Percentiles rank a stretch among this genome's conserved stretches.
Evolutionary conservation across 2,888 invertebrate species (phyloP).

Genomic region (Alcis repandata): DNA sequence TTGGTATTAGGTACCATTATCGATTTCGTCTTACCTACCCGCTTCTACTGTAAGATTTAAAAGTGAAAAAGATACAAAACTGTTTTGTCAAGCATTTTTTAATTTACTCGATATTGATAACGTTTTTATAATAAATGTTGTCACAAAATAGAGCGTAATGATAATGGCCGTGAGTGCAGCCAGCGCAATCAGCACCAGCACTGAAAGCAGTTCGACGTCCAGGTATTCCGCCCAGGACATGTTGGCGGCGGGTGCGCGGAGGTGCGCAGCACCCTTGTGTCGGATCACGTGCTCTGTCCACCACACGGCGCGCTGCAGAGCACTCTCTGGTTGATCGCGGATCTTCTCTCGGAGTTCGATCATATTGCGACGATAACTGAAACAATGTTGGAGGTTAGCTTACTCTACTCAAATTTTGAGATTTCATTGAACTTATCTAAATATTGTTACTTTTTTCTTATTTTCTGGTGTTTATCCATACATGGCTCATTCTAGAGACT

Average conservation of each 20-base stretch:
- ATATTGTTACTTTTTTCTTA: too few relatives aligned
- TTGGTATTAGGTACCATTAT: too few relatives aligned
- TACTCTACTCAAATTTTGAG: not conserved
- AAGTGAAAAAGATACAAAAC: not conserved
- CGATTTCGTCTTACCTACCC: too few relatives aligned
- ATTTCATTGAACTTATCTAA: too few relatives aligned
- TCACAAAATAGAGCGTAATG: not conserved
- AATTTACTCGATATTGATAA: not conserved
- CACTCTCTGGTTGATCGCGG: slow-evolving; percentile 67
- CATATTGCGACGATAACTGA: slow-evolving; percentile 53
- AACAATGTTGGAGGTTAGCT: not conserved
- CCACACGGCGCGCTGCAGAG: slow-evolving; percentile 75
- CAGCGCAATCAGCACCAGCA: not conserved
- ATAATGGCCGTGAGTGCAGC: not conserved
- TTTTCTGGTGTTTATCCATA: too few relatives aligned
- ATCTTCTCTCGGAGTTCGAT: slow-evolving; percentile 55
- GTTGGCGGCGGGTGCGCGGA: slow-evolving; percentile 66
- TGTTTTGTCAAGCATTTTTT: not conserved
- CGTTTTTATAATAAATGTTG: not conserved
- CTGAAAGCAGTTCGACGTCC: slow-evolving; percentile 10
- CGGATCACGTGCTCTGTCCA: slow-evolving; percentile 79
- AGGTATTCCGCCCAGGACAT: slow-evolving; percentile 57
- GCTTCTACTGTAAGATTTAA: not conserved
- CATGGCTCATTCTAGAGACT: too few relatives aligned
- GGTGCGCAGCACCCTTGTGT: slow-evolving; percentile 71